Evolutionary conservation across 1,140 invertebrate species (phyloP), one percentile per base, ranked within the genome.

Genomic region (Diploscapter pachys): DNA sequence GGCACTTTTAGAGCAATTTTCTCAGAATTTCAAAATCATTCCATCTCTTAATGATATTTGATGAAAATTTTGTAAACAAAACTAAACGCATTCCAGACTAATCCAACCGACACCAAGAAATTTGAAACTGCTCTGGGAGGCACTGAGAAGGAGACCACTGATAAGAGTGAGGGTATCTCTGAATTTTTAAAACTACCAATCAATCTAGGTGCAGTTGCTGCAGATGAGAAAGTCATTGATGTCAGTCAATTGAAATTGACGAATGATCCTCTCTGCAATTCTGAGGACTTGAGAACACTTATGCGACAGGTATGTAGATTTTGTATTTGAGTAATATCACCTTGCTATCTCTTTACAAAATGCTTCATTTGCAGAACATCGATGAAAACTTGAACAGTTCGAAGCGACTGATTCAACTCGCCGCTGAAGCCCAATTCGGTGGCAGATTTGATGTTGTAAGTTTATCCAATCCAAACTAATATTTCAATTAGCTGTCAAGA

Each of bases 351-450:
- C 49, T 64, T 54, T 11, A 49, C 9, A 49, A 31, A 31, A 31
- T 31, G 31, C 1, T 31, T 31, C 31, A 31, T 31, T 31, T 78
- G 9, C 31, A 77, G 72, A 78, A 78, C 70, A 78, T 78, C 52
- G 77, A 78, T 56, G 77, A 78, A 52, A 80, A 78, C 63, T 62
- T 78, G 75, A 78, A 78, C 74, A 78, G 69, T 54, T 77, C 77
- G n/a, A 78, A 78, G 75, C 66, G 77, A 64, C 78, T 78, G 48
- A 78, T 78, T 66, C 77, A 78, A 68, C 66, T 78, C 63, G 77
- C 77, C 49, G 74, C 77, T 66, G 77, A 78, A 59, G 75, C 77
- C 4, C 73, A 75, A 61, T 78, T 77, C 70, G 77, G 77, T 51
- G 77, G 77, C 71, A 68, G 77, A 66, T 72, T 74, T 63, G 73